Conservation (phyloP, 2,797 vertebrate genomes). For the Vireo griseus region DNA sequence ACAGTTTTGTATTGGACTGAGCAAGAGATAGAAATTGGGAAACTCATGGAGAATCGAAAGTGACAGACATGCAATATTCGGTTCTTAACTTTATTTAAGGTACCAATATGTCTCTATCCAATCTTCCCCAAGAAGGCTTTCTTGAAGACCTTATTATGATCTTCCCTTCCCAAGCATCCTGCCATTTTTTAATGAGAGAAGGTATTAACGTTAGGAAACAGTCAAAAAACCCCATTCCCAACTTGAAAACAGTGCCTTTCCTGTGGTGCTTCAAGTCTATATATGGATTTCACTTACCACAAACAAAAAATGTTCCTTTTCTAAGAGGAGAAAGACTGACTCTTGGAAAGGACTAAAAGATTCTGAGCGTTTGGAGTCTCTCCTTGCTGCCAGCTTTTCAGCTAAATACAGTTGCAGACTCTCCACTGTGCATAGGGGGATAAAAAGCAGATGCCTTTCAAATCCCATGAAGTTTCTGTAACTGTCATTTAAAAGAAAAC, state of each 20-base stretch:
- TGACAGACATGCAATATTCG: background rate
- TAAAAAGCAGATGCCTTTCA: constrained; percentile 32
- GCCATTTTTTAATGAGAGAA: background rate
- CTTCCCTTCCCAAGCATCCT: background rate
- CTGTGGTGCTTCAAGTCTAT: background rate
- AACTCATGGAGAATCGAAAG: background rate
- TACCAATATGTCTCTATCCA: background rate
- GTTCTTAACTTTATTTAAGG: background rate
- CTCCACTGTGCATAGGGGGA: background rate
- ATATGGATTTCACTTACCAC: background rate
- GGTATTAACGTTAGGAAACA: background rate
- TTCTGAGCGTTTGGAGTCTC: background rate
- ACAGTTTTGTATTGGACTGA: background rate
- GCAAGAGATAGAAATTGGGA: background rate
- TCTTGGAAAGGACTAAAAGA: background rate
- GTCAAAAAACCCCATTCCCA: rapidly evolving
- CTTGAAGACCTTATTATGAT: background rate
- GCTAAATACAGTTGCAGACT: constrained; percentile 1
- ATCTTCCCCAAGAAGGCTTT: background rate
- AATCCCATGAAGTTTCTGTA: constrained; percentile 4
- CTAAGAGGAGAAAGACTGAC: background rate
- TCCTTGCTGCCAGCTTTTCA: background rate
- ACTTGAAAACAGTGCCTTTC: background rate
- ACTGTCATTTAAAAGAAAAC: constrained; percentile 17
- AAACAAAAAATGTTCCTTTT: background rate